A percentile compares a stretch with the other conserved stretches of the same genome.
These are phyloP conservation scores for Ageneiosus marmoratus DNA, from an alignment of 2,113 vertebrate genomes.

Conservation along the genomic window DNA sequence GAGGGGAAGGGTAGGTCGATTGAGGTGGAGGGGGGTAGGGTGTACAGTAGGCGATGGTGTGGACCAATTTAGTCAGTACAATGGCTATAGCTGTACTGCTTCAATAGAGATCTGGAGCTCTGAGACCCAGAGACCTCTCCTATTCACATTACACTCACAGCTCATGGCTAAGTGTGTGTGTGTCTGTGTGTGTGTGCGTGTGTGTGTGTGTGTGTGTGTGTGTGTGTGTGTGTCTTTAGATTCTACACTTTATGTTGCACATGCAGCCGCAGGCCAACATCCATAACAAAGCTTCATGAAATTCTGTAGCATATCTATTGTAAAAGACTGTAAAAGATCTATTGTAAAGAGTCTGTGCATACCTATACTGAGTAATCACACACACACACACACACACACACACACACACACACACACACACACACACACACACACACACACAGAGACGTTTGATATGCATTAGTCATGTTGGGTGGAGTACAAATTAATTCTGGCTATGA, in stretches of 20 bases:
- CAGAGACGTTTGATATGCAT: background rate
- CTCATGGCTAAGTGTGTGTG: slow-evolving; percentile 37
- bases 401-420: no score
- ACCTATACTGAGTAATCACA: background rate
- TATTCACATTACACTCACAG: slow-evolving; percentile 41
- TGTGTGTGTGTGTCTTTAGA: slow-evolving; percentile 23
- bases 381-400: background rate
- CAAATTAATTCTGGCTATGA: background rate
- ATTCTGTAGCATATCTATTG: slow-evolving; percentile 32
- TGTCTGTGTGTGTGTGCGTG: slow-evolving; percentile 32
- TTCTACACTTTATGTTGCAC: background rate
- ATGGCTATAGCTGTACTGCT: slow-evolving; percentile 35
- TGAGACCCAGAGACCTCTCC: slow-evolving; percentile 39
- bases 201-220: slow-evolving; percentile 32
- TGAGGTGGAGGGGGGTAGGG: no score
- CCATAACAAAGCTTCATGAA: slow-evolving; percentile 35
- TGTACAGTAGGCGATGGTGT: slow-evolving; percentile 8
- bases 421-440: no score
- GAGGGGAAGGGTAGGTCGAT: background rate
- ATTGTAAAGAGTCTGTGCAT: background rate
- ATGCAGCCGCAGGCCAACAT: slow-evolving; percentile 13
- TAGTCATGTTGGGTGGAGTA: slow-evolving; percentile 18
- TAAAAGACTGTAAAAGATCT: slow-evolving; percentile 4
- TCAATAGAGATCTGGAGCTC: slow-evolving; percentile 39
- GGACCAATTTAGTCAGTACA: slow-evolving; percentile 18